Evolutionary conservation across 2,888 invertebrate species (phyloP).

Genomic region (Diarsia dahlii): DNA sequence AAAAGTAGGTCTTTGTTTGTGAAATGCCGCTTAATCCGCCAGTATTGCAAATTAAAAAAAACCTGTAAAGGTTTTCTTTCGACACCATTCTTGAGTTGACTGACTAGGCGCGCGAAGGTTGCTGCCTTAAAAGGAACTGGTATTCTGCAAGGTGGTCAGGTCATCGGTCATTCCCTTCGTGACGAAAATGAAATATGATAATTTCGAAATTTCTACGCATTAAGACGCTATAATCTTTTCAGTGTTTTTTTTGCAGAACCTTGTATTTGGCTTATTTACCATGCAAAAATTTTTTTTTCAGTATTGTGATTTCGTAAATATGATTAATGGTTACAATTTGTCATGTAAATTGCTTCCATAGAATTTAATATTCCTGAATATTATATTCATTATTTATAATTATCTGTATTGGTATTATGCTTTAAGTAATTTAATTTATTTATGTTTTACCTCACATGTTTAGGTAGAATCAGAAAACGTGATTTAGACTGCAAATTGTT

Average conservation of each 20-base stretch:
- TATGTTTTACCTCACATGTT: slow-evolving; percentile 1
- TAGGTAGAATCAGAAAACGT: slow-evolving; percentile 13
- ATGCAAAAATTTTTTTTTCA: slow-evolving; percentile 31
- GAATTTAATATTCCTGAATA: slow-evolving; percentile 16
- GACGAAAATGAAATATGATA: slow-evolving; percentile 39
- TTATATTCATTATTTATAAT: slow-evolving; percentile 15
- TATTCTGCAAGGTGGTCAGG: slow-evolving; percentile 43
- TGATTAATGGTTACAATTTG: slow-evolving; percentile 11
- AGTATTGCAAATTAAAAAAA: slow-evolving; percentile 30
- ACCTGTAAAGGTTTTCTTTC: slow-evolving; percentile 50
- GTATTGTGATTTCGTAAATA: slow-evolving; percentile 23
- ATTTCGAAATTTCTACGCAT: slow-evolving; percentile 3
- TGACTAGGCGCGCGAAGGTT: slow-evolving; percentile 51
- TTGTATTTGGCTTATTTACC: background rate
- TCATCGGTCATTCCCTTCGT: slow-evolving; percentile 64
- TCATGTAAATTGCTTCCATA: slow-evolving; percentile 2
- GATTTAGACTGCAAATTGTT: slow-evolving; percentile 16
- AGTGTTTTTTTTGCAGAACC: background rate
- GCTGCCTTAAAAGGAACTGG: slow-evolving; percentile 42
- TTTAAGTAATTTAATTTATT: slow-evolving; percentile 10
- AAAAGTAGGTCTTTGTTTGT: slow-evolving; percentile 10
- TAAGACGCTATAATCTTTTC: background rate
- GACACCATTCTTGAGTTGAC: slow-evolving; percentile 49
- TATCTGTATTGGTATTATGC: background rate
- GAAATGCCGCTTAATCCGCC: slow-evolving; percentile 32